These are phyloP conservation scores for Phaedon cochleariae DNA, from an alignment of 2,888 invertebrate genomes.

Conservation along the genomic window DNA sequence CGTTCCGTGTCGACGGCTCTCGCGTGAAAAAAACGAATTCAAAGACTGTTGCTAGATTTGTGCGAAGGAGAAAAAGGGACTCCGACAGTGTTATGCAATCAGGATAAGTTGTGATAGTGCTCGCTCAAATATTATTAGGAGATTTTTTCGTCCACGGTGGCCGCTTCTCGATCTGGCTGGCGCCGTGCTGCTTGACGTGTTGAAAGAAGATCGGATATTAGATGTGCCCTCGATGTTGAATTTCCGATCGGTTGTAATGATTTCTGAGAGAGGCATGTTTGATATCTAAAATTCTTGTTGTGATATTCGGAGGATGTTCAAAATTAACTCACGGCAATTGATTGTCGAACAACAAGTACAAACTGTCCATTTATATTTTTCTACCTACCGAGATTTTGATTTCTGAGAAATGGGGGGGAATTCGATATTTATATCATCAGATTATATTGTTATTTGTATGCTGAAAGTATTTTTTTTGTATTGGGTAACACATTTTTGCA, in stretches of 20 bases:
- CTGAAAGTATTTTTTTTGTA: slow-evolving; percentile 45
- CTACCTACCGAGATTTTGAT: slow-evolving; percentile 25
- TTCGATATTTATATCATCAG: slow-evolving; percentile 46
- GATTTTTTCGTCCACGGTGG: slow-evolving; percentile 18
- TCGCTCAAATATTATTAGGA: slow-evolving; percentile 32
- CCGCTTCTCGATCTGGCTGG: slow-evolving; percentile 23
- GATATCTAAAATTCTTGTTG: slow-evolving; percentile 33
- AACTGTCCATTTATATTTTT: slow-evolving; percentile 18
- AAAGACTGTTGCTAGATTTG: not conserved
- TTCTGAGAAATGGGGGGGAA: slow-evolving; percentile 44
- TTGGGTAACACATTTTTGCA: slow-evolving; percentile 55
- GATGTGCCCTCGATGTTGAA: slow-evolving; percentile 22
- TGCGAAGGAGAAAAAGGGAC: slow-evolving; percentile 36
- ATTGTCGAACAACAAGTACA: slow-evolving; percentile 7
- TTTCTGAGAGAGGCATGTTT: slow-evolving; percentile 22
- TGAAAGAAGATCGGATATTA: slow-evolving; percentile 28
- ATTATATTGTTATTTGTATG: slow-evolving; percentile 46
- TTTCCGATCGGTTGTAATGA: slow-evolving; percentile 14
- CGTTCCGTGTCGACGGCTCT: not conserved
- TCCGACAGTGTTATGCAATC: slow-evolving; percentile 31
- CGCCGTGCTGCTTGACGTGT: not conserved
- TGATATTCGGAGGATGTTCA: slow-evolving; percentile 43
- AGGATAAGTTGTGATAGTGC: slow-evolving; percentile 29
- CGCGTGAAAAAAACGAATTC: not conserved
- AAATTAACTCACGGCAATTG: slow-evolving; percentile 38